These are phyloP conservation scores for Drosophila bocqueti DNA, from an alignment of 1,140 invertebrate species.

Conservation along the genomic window DNA sequence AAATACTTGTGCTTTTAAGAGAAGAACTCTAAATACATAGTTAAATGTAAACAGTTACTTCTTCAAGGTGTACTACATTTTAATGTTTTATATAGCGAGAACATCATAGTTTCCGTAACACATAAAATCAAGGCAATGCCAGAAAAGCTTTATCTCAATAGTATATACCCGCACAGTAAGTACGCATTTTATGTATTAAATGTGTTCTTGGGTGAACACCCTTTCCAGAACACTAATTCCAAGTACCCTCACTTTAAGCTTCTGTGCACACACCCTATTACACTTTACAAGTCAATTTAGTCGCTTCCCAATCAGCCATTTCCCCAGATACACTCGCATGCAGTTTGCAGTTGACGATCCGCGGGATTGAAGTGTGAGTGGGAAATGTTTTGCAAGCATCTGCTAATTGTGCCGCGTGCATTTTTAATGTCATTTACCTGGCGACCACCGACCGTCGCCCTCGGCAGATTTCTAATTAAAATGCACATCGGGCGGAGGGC, in stretches of 20 bases:
- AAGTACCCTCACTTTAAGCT: not conserved
- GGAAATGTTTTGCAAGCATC: conserved; percentile 42
- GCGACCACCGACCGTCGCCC: conserved; percentile 9
- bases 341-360: conserved; percentile 2
- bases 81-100: not conserved
- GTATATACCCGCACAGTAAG: not conserved
- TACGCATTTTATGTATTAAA: not conserved
- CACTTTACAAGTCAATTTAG: conserved; percentile 27
- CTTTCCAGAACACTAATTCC: not conserved
- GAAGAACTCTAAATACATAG: not conserved
- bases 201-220: not conserved
- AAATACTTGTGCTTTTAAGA: too few species aligned
- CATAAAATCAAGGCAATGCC: not conserved
- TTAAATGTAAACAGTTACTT: not conserved
- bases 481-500: conserved; percentile 42
- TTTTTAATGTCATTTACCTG: conserved; percentile 56
- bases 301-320: not conserved
- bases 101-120: not conserved
- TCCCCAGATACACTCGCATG: not conserved
- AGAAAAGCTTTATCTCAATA: not conserved
- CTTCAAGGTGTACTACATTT: not conserved
- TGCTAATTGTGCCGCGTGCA: conserved; percentile 56
- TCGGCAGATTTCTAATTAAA: conserved; percentile 70
- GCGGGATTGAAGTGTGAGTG: conserved; percentile 17
- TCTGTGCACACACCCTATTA: conserved; percentile 6